Evolutionary conservation across 2,888 invertebrate species (phyloP).

Genomic region (Monochamus alternatus): DNA sequence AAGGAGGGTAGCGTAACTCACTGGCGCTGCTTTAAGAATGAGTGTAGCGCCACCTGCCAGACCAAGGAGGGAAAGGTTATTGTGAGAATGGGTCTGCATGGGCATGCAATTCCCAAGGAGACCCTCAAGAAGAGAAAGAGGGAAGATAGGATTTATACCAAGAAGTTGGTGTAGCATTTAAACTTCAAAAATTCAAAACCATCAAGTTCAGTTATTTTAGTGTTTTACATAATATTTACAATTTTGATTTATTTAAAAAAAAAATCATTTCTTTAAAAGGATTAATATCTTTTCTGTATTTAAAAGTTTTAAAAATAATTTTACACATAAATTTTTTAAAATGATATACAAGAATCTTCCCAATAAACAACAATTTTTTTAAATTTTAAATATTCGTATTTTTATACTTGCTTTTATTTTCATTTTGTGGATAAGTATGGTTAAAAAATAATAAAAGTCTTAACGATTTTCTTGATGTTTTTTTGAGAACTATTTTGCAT

Average conservation of each 20-base stretch:
- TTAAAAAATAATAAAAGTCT: no score
- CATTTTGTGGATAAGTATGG: no score
- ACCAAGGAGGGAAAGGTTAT: constrained; percentile 58
- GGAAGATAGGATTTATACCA: constrained; percentile 48
- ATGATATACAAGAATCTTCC: no score
- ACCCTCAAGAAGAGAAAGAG: constrained; percentile 52
- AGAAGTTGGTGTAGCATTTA: constrained; percentile 40
- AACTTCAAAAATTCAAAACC: background rate
- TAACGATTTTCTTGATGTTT: no score
- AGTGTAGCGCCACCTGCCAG: constrained; percentile 61
- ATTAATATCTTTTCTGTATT: background rate
- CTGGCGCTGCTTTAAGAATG: constrained; percentile 59
- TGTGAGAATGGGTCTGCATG: constrained; percentile 59
- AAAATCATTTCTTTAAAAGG: background rate
- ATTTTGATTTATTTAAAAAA: background rate
- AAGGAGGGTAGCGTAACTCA: constrained; percentile 50
- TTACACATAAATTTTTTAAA: no score
- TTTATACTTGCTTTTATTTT: no score
- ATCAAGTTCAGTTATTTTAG: no score
- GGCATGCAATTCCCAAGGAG: constrained; percentile 56
- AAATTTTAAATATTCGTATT: no score
- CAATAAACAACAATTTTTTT: no score
- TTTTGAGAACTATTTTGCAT: no score
- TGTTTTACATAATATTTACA: no score
- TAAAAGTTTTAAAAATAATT: no score